phyloP scores from a whole-genome alignment of 2,113 vertebrate genomes.

The Plestiodon gilberti region DNA sequence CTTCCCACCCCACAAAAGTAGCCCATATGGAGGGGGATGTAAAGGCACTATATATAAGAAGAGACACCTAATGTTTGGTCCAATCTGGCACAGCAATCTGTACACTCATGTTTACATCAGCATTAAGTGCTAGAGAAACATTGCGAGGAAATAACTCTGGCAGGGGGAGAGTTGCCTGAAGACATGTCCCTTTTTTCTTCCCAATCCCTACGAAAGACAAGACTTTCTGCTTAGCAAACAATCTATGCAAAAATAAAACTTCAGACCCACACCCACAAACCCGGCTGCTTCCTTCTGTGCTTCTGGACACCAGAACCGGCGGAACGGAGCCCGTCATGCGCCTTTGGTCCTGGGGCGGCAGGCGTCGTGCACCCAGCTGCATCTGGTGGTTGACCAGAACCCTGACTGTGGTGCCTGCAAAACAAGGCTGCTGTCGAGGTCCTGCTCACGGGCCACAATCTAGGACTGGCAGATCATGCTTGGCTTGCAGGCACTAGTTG shows the following conservation, averaged over 20 bases:
- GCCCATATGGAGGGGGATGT: background rate
- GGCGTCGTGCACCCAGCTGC: no score
- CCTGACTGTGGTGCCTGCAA: background rate
- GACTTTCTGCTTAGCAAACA: constrained; percentile 22
- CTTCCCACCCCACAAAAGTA: no score
- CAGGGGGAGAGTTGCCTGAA: constrained; percentile 43
- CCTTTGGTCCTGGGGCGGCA: background rate
- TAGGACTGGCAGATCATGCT: background rate
- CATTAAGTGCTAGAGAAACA: background rate
- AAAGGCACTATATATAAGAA: background rate
- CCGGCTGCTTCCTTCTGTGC: background rate
- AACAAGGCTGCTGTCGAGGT: no score
- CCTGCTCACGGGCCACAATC: background rate
- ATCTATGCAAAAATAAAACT: background rate
- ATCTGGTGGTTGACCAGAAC: no score
- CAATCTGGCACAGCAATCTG: background rate
- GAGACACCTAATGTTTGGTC: background rate
- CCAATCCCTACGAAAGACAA: constrained; percentile 8
- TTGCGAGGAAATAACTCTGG: background rate
- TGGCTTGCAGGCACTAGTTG: background rate
- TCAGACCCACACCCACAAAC: background rate
- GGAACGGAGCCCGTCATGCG: background rate
- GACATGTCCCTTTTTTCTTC: background rate
- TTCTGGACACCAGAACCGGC: background rate
- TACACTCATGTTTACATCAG: background rate